These are phyloP conservation scores for Nerophis ophidion DNA, from an alignment of 2,113 vertebrate genomes.

Conservation along the genomic window DNA sequence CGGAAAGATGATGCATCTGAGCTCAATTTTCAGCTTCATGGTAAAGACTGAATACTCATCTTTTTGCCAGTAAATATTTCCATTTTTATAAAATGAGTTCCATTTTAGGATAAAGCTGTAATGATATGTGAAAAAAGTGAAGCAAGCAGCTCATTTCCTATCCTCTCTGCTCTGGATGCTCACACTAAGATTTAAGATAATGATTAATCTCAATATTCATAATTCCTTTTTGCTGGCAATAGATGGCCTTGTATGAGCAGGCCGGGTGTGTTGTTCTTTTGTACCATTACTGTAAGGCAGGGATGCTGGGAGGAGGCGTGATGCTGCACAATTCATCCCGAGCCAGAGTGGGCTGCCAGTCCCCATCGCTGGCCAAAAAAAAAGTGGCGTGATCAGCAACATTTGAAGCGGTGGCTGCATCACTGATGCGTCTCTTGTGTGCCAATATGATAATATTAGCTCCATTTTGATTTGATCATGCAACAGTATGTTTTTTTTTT, in stretches of 20 bases:
- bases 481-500: not conserved
- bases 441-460: no score
- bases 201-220: not conserved
- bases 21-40: no score
- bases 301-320: slow-evolving; percentile 26
- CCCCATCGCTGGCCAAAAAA: not conserved
- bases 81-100: no score
- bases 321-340: slow-evolving; percentile 39
- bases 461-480: no score
- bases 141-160: no score
- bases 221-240: not conserved
- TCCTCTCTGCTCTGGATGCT: no score
- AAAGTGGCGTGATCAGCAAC: slow-evolving; percentile 5
- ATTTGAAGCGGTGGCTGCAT: slow-evolving; percentile 17
- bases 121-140: no score
- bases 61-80: no score
- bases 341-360: slow-evolving; percentile 9
- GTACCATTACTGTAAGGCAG: not conserved
- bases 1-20: no score
- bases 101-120: no score
- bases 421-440: not conserved
- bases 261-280: not conserved
- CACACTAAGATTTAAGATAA: no score
- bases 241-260: not conserved
- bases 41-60: no score